Evolutionary conservation across 2,797 vertebrate species (phyloP), one percentile per base, ranked within the genome.

Genomic region (Cirrhinus molitorella): DNA sequence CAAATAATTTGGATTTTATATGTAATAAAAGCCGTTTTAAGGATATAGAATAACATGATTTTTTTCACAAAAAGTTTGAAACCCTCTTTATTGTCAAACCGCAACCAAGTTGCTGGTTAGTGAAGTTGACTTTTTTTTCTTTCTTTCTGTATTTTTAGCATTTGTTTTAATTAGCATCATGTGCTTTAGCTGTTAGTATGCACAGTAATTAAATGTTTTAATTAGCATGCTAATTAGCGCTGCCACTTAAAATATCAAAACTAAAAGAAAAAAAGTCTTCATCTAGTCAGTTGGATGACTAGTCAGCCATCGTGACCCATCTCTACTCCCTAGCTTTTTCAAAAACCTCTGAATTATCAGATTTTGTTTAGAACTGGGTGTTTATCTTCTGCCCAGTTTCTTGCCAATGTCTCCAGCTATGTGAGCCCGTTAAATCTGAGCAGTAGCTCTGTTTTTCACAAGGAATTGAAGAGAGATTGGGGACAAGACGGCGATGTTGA

Each of bases 361-460:
- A 65, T 28, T 40, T 55, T 66, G 10, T 78, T 77, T 77, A 3
- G 83, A 40, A 90, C 85, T 88, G 89, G 91, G 88, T 89, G 19
- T 45, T 57, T 1, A 34, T 25, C 13, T 17, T 77, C 37, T 5
- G 7, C 51, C 14, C 25, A 59, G 25, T 66, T 28, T 74, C 40
- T 75, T 75, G 59, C 31, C 80, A 77, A 9, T 37, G 47, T 53
- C 4, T 75, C 55, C 40, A 70, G n/a, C 23, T 67, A 45, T 25
- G 40, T 61, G 51, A 72, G 47, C 14, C 21, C 16, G 49, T 51
- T 70, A 11, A 40, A 53, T 76, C 40, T 59, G 49, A 73, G 31
- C 28, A 65, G 57, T 14, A 17, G 43, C 72, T 25, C 73, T 55
- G 34, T 66, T 74, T 31, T 80, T 87, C 28, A 73, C 19, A 67